phyloP scores from a whole-genome alignment of 2,113 vertebrate genomes.

The Lophius piscatorius region DNA sequence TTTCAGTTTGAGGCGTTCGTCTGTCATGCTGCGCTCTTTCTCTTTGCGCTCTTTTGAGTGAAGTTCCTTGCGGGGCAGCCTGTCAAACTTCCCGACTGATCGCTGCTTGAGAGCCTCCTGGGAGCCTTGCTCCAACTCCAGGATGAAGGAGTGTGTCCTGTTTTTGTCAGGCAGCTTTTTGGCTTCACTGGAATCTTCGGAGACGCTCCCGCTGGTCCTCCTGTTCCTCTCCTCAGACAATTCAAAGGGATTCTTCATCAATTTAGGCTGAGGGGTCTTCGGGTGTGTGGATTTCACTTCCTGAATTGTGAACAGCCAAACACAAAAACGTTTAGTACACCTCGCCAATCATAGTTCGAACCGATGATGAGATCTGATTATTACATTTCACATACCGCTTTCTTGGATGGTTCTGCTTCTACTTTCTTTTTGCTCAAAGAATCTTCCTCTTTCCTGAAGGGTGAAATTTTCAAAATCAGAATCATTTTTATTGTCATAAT shows the following conservation, averaged over 20 bases:
- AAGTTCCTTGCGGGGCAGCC: constrained; percentile 83
- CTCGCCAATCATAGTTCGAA: neutral
- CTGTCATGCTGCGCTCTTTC: constrained; percentile 82
- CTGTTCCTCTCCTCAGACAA: constrained; percentile 85
- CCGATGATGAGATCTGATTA: neutral
- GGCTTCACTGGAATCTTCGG: constrained; percentile 82
- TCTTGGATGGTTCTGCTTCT: constrained; percentile 81
- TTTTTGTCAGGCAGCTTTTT: constrained; percentile 83
- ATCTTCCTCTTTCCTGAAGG: constrained; percentile 76
- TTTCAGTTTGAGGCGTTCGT: constrained; percentile 87
- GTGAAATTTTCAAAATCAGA: neutral
- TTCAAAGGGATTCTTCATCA: constrained; percentile 83
- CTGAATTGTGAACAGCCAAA: constrained; percentile 60
- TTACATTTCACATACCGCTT: constrained; percentile 74
- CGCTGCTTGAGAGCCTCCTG: constrained; percentile 88
- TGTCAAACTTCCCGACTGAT: constrained; percentile 82
- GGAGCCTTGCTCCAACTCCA: constrained; percentile 80
- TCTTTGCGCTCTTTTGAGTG: constrained; percentile 86
- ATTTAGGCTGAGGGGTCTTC: constrained; percentile 79
- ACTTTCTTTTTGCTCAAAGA: constrained; percentile 81
- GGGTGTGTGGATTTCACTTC: constrained; percentile 77
- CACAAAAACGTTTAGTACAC: constrained; percentile 9
- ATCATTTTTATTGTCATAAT: too few relatives aligned
- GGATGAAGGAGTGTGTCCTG: constrained; percentile 80
- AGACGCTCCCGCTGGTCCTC: constrained; percentile 72